Percentiles rank a stretch among this genome's conserved stretches.
Conservation (phyloP, 2,797 vertebrate genomes). For the Channallabes apus region DNA sequence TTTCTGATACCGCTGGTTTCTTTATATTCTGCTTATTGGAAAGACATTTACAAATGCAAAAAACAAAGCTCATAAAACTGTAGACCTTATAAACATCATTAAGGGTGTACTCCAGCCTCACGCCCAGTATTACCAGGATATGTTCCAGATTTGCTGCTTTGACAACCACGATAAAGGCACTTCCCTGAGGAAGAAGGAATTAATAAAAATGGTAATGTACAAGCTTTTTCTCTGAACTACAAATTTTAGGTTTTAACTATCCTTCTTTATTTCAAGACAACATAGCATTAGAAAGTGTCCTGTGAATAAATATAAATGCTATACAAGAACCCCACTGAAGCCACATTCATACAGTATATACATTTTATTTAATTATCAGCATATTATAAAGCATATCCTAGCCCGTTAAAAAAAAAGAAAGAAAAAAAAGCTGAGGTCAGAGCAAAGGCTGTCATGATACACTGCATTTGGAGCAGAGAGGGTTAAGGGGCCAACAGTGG, state of each 20-base stretch:
- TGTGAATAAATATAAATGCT: neutral
- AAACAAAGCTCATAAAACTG: neutral
- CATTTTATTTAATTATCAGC: neutral
- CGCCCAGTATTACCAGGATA: neutral
- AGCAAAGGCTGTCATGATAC: no score
- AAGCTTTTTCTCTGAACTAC: neutral
- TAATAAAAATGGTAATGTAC: neutral
- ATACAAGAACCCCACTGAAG: neutral
- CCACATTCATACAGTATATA: neutral
- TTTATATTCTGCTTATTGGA: slow-evolving; percentile 39
- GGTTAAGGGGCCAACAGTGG: no score
- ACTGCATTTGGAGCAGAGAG: no score
- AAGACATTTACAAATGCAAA: slow-evolving; percentile 28
- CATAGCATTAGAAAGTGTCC: neutral
- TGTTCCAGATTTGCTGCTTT: neutral
- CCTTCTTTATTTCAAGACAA: neutral
- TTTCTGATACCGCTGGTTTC: slow-evolving; percentile 34
- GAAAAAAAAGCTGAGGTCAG: no score
- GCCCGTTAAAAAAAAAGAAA: no score
- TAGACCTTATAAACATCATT: slow-evolving; percentile 23
- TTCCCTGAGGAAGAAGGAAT: neutral
- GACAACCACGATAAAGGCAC: neutral
- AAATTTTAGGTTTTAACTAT: neutral
- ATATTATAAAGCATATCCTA: no score
- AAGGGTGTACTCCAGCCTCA: neutral